Conservation (phyloP, 2,888 invertebrate species). For the Ypsolopha scabrella region DNA sequence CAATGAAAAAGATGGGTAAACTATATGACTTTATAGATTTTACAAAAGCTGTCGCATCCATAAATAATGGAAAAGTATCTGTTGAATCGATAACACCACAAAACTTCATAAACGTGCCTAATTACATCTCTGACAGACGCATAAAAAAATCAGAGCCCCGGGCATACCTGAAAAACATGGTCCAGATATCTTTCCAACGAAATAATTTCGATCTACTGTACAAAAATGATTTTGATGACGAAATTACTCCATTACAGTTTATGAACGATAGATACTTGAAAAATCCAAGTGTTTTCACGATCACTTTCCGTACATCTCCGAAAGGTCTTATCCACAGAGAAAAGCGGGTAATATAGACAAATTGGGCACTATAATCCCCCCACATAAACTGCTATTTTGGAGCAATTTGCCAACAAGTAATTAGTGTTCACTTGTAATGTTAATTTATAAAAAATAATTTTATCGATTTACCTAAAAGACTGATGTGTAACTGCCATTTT, state of each 20-base stretch:
- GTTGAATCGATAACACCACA: conserved; percentile 5
- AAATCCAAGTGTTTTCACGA: conserved; percentile 9
- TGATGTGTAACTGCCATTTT: no score
- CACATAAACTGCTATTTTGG: conserved; percentile 14
- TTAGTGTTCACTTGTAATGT: no score
- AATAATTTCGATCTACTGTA: conserved; percentile 11
- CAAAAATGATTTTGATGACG: conserved; percentile 14
- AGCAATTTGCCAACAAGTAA: no score
- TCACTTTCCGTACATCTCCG: conserved; percentile 7
- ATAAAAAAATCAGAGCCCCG: conserved; percentile 15
- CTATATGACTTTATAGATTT: conserved; percentile 15
- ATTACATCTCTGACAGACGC: conserved; percentile 14
- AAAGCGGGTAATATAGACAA: conserved; percentile 8
- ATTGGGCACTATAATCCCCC: conserved; percentile 10
- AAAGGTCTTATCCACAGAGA: conserved; percentile 11
- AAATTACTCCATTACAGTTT: conserved; percentile 10
- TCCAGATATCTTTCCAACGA: conserved; percentile 12
- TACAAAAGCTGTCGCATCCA: conserved; percentile 12
- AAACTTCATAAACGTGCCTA: conserved; percentile 13
- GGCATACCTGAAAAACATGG: conserved; percentile 15
- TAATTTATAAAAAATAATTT: no score
- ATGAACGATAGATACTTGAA: conserved; percentile 14
- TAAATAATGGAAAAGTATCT: conserved; percentile 8
- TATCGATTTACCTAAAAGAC: no score
- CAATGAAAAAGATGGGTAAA: no score